phyloP scores from a whole-genome alignment of 2,797 vertebrate genomes.

The Chaetodon trifasciatus region DNA sequence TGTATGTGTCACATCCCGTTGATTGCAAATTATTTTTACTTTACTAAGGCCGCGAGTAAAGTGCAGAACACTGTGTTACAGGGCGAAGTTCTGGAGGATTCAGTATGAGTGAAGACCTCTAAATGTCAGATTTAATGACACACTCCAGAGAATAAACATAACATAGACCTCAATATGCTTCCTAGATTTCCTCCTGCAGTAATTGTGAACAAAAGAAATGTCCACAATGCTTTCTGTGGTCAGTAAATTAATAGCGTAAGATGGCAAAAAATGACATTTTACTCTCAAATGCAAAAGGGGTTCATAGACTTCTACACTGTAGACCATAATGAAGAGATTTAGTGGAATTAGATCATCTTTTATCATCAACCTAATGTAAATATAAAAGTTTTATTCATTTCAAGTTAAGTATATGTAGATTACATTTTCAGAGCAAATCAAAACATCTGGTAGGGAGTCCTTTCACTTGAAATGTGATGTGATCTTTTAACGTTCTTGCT shows the following conservation, averaged over 20 bases:
- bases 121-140: constrained; percentile 44
- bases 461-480: not conserved
- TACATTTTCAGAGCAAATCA: not conserved
- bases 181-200: not conserved
- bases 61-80: not conserved
- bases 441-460: not conserved
- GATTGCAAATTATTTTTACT: not conserved
- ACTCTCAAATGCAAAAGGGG: not conserved
- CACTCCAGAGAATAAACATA: constrained; percentile 21
- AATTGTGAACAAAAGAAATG: not conserved
- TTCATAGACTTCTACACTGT: not conserved
- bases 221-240: not conserved
- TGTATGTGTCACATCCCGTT: not conserved
- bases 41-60: constrained; percentile 4
- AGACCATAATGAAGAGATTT: not conserved
- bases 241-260: not conserved
- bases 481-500: not conserved
- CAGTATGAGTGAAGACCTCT: constrained; percentile 13
- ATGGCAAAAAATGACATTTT: not conserved
- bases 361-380: not conserved
- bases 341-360: not conserved
- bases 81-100: not conserved
- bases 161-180: not conserved
- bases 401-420: not conserved
- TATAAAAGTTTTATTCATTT: not conserved